Base-by-base conservation (phyloP, 2,797 vertebrate genomes). In the Hapalemur alaotrensis region DNA sequence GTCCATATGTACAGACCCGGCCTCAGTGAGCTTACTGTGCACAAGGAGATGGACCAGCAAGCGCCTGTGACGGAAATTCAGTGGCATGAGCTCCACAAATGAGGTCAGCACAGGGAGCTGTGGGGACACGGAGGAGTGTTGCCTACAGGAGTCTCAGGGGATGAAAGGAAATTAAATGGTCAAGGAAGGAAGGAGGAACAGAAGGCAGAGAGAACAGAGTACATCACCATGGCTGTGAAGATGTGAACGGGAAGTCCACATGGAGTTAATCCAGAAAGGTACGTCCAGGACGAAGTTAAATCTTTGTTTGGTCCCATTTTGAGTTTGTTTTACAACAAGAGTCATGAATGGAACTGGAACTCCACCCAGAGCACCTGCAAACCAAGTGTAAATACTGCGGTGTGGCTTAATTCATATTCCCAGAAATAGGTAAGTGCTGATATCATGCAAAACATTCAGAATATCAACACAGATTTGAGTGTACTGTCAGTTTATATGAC, bases 291-390 rank as follows among this genome's bases (percentile, higher is more conserved):
- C 15, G 38, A 52, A 38, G 7, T 20, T 17, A 48, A 65, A 38
- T 25, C 57, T 72, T 88, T 52, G 9, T n/a, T 12, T 50, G 72
- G 61, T 63, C 65, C 57, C n/a, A n/a, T 30, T 48, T 87, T 3
- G 14, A 65, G 32, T 65, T 65, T 65, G 63, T 65, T 65, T n/a
- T 17, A n/a, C 30, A n/a, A 41, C 28, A 46, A 59, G n/a, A 61
- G 23, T 70, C 32, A 7, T 2, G 38, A 57, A 7, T 15, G 22
- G 65, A 6, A n/a, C 50, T 82, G 73, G 48, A 85, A 38, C 59
- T 81, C 69, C 8, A 46, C 43, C 89, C 76, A 70, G 80, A 65
- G 30, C 87, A 96, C 76, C 95, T 90, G 85, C 38, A 52, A 28
- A 1, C 28, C 57, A 84, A n/a, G 61, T 0, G 10, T 78, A 89